Evolutionary conservation across 2,888 invertebrate species (phyloP).

Genomic region (Tillus elongatus): DNA sequence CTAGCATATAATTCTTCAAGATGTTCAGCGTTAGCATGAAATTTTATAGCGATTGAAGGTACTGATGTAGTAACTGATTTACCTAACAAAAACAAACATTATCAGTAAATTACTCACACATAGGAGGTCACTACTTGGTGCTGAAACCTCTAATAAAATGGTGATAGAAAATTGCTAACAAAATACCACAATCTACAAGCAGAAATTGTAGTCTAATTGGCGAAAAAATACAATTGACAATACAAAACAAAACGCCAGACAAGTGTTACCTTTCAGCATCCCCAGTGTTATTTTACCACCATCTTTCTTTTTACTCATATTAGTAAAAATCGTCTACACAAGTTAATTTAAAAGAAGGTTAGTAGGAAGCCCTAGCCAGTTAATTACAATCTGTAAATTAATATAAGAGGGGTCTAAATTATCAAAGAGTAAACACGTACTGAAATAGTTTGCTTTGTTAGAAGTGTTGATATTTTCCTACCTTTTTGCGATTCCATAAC

Average conservation of each 20-base stretch:
- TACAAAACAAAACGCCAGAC: too few relatives aligned
- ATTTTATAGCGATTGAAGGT: conserved; percentile 54
- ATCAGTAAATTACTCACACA: neutral
- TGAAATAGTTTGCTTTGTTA: too few relatives aligned
- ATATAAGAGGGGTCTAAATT: too few relatives aligned
- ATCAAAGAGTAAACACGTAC: too few relatives aligned
- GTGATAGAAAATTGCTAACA: too few relatives aligned
- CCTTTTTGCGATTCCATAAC: too few relatives aligned
- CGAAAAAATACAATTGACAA: too few relatives aligned
- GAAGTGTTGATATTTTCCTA: too few relatives aligned
- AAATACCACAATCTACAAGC: too few relatives aligned
- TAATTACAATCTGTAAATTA: neutral
- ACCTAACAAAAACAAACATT: conserved; percentile 27
- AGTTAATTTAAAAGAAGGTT: neutral
- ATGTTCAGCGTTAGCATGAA: conserved; percentile 69
- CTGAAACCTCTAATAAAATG: too few relatives aligned
- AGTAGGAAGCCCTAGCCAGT: conserved; percentile 1
- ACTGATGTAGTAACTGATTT: conserved; percentile 41
- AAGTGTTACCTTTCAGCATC: conserved; percentile 42
- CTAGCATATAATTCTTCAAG: conserved; percentile 58
- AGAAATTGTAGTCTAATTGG: too few relatives aligned
- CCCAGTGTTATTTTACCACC: conserved; percentile 39
- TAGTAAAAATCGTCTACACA: neutral
- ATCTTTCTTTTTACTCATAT: conserved; percentile 32
- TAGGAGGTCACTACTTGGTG: neutral